Evolutionary conservation across 2,113 vertebrate genomes (phyloP).

Genomic region (Todiramphus chloris): DNA sequence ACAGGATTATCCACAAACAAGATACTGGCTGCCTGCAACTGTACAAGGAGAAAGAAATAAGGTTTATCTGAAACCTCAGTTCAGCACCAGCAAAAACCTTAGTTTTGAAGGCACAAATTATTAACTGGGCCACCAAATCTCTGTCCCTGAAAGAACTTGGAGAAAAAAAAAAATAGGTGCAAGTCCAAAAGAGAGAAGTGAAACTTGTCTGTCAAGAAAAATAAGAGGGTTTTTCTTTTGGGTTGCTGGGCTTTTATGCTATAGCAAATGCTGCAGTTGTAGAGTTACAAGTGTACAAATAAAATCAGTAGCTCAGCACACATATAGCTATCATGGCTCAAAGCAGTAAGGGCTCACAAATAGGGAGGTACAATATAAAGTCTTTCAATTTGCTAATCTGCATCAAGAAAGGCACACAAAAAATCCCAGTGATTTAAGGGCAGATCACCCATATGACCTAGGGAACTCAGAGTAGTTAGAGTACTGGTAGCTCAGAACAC

Average conservation of each 20-base stretch:
- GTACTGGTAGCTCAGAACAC: background rate
- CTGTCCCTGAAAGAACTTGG: background rate
- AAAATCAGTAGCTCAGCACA: background rate
- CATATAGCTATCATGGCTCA: background rate
- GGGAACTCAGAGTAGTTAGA: background rate
- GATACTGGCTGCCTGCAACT: constrained; percentile 88
- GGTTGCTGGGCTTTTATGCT: background rate
- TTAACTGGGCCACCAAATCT: background rate
- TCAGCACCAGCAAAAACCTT: background rate
- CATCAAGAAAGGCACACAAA: background rate
- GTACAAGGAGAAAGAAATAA: background rate
- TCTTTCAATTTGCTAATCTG: background rate
- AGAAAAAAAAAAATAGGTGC: background rate
- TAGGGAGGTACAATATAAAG: background rate
- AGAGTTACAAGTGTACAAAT: background rate
- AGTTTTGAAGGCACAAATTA: background rate
- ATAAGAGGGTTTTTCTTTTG: background rate
- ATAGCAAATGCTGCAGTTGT: background rate
- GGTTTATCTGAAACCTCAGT: background rate
- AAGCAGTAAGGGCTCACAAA: background rate
- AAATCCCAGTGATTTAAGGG: background rate
- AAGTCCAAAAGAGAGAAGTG: background rate
- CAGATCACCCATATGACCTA: background rate
- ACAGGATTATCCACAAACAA: constrained; percentile 97
- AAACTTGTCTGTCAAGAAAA: background rate